Percentiles rank a stretch among this genome's conserved stretches.
phyloP scores from a whole-genome alignment of 64 coral and sea anemone species.

The Stichodactyla helianthus region DNA sequence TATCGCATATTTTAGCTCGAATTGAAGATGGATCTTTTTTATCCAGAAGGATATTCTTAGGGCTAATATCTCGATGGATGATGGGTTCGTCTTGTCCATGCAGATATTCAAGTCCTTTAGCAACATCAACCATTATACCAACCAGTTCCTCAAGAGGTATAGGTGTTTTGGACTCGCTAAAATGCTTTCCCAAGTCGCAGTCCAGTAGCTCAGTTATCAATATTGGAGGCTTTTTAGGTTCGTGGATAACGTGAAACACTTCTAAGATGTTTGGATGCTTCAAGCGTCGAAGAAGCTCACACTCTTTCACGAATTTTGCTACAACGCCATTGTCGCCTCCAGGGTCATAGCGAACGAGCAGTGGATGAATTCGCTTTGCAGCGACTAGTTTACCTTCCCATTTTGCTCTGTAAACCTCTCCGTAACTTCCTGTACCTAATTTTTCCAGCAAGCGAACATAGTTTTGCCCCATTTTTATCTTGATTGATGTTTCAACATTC shows the following conservation, averaged over 20 bases:
- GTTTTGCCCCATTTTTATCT: constrained; percentile 2
- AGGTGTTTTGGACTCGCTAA: constrained; percentile 16
- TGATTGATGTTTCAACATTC: not conserved
- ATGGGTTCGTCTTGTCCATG: constrained; percentile 28
- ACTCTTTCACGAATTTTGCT: constrained; percentile 19
- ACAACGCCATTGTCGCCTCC: not conserved
- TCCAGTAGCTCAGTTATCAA: constrained; percentile 74
- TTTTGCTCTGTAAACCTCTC: constrained; percentile 19
- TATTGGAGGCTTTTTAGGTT: constrained; percentile 27
- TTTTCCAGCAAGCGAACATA: constrained; percentile 12
- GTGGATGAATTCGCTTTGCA: constrained; percentile 18
- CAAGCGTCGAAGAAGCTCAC: constrained; percentile 4
- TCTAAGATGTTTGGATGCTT: not conserved
- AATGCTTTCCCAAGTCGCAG: constrained; percentile 53
- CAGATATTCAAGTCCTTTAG: constrained; percentile 67
- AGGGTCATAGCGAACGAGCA: not conserved
- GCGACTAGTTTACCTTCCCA: constrained; percentile 22
- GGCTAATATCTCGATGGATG: constrained; percentile 69
- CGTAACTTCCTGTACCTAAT: constrained; percentile 23
- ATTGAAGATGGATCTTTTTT: constrained; percentile 5
- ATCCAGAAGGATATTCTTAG: constrained; percentile 66
- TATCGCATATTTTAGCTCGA: constrained; percentile 72
- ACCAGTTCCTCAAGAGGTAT: constrained; percentile 58
- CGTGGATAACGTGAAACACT: not conserved
- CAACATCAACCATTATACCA: constrained; percentile 71